Evolutionary conservation across 2,797 vertebrate genomes (phyloP), one percentile per base, ranked within the genome.

Genomic region (Cyclopterus lumpus): DNA sequence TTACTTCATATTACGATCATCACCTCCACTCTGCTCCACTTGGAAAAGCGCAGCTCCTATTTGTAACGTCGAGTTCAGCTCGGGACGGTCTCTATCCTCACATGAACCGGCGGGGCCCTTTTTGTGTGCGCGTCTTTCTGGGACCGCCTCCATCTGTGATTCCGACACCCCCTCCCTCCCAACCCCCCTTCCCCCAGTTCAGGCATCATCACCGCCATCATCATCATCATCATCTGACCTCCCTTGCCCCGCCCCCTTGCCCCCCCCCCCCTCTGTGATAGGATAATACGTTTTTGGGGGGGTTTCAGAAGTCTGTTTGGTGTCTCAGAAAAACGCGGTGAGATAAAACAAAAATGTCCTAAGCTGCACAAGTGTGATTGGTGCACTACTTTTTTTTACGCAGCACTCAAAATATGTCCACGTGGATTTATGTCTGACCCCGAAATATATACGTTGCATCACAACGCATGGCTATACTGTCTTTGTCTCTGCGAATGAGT

Each of bases 1-100:
- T 85, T 78, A 86, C 79, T 75, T 57, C 80, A 85, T 83, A 70
- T 89, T 83, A 84, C 49, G 72, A 26, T 38, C 8, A 20, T 55
- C 72, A 68, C 79, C 79, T 91, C 69, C 80, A 59, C 90, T 89
- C 83, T 92, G 95, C 89, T 92, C 87, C 81, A 91, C 89, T 90
- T 89, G 88, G 83, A 90, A 83, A 64, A 82, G 67, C 71, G 90
- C 93, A 86, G 88, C 93, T 91, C 85, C 86, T 95, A 94, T 95
- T 94, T 94, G 94, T 95, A 94, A 92, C 81, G 82, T 42, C 5
- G 86, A 88, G 94, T 95, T 96, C 95, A 95, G 87, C 34, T 80
- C 86, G 82, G 95, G 94, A 94, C 94, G 85, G 77, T 70, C 64
- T 38, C 74, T 94, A 75, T 92, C 94, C 95, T 93, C 82, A 48